Evolutionary conservation across 2,113 vertebrate genomes (phyloP).

Genomic region (Centrocercus urophasianus): DNA sequence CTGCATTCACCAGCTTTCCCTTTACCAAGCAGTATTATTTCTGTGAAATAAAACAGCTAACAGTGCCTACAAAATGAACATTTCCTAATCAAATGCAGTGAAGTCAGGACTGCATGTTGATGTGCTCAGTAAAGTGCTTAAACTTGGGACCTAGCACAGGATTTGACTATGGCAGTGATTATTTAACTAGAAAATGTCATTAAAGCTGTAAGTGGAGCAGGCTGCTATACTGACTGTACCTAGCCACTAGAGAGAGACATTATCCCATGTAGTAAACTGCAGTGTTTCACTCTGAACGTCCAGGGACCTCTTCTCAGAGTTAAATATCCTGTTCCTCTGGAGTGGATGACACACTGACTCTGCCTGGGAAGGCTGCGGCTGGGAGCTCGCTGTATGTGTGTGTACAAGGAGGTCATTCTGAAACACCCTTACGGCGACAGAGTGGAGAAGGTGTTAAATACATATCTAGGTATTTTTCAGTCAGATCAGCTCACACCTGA

Average conservation of each 20-base stretch:
- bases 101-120: neutral
- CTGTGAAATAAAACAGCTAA: constrained; percentile 3
- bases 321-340: neutral
- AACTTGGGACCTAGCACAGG: neutral
- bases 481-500: neutral
- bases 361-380: neutral
- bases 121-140: neutral
- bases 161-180: neutral
- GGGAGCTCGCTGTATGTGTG: fast-evolving
- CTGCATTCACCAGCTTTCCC: neutral
- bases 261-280: constrained; percentile 42
- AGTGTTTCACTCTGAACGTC: neutral
- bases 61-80: neutral
- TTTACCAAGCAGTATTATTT: neutral
- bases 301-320: neutral
- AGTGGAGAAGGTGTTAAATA: neutral
- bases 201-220: neutral
- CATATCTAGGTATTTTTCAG: neutral
- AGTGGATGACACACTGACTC: neutral
- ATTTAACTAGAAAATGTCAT: constrained; percentile 8
- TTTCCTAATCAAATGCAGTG: neutral
- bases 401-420: neutral
- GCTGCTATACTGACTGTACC: constrained; percentile 55
- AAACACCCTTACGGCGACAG: fast-evolving
- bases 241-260: constrained; percentile 75